These are phyloP conservation scores for Plagiodera versicolora DNA, from an alignment of 2,888 invertebrate genomes.

Conservation along the genomic window DNA sequence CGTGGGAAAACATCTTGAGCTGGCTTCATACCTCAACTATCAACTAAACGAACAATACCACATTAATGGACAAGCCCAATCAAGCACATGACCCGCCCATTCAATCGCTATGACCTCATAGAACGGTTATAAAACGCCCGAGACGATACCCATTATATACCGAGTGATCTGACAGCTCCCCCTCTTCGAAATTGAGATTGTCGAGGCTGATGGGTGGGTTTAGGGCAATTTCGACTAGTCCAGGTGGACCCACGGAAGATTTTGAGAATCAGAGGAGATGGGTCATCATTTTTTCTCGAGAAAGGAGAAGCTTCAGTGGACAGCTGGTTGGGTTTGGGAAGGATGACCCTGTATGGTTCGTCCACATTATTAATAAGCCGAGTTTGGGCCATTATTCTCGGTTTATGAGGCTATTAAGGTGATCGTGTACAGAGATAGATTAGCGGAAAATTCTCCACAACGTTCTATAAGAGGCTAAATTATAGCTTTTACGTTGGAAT, in stretches of 20 bases:
- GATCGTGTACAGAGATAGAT: neutral
- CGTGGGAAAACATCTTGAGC: conserved; percentile 19
- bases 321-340: neutral
- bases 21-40: conserved; percentile 2
- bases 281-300: too few species aligned
- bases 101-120: conserved; percentile 12
- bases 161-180: neutral
- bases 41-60: conserved; percentile 22
- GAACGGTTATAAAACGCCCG: conserved; percentile 3
- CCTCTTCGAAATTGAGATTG: neutral
- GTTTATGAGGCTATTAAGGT: neutral
- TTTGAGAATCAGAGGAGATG: too few species aligned
- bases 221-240: too few species aligned
- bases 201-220: too few species aligned
- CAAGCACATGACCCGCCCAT: conserved; percentile 15
- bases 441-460: neutral
- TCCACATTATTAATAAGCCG: neutral
- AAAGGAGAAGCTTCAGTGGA: too few species aligned
- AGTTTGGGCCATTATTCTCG: neutral
- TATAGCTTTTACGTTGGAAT: neutral
- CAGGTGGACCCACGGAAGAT: too few species aligned
- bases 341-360: neutral
- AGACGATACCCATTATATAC: conserved; percentile 5
- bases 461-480: neutral
- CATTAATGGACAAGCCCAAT: conserved; percentile 18